Evolutionary conservation across 2,888 invertebrate species (phyloP).

Genomic region (Ametastegia equiseti): DNA sequence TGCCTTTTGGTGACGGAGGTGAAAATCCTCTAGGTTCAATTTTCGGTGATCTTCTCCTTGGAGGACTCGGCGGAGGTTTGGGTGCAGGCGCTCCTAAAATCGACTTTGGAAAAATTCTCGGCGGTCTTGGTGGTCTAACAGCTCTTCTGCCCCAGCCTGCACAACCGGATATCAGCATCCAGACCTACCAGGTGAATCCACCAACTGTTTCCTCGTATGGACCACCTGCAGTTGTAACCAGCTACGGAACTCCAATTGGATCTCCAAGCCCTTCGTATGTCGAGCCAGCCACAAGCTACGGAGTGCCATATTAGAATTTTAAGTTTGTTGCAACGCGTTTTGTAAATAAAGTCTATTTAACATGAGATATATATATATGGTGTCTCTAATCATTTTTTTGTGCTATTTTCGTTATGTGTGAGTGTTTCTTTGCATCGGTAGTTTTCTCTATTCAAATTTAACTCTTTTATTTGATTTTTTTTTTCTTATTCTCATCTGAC

Average conservation of each 20-base stretch:
- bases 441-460: not conserved
- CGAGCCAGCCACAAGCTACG: slow-evolving; percentile 52
- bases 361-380: slow-evolving; percentile 7
- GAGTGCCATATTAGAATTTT: slow-evolving; percentile 48
- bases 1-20: slow-evolving; percentile 14
- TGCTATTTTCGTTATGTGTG: not conserved
- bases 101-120: slow-evolving; percentile 19
- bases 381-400: not conserved
- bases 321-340: not conserved
- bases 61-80: slow-evolving; percentile 69
- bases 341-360: slow-evolving; percentile 47
- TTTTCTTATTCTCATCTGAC: not conserved
- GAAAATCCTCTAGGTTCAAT: slow-evolving; percentile 12
- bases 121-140: slow-evolving; percentile 35
- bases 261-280: slow-evolving; percentile 39
- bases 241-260: slow-evolving; percentile 56
- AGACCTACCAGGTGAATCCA: slow-evolving; percentile 44
- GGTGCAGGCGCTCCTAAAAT: slow-evolving; percentile 69
- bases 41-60: not conserved
- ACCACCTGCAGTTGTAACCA: not conserved
- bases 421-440: not conserved
- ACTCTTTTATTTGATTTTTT: not conserved
- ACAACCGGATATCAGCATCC: slow-evolving; percentile 13
- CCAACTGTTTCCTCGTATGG: not conserved
- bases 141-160: not conserved